Evolutionary conservation across 2,113 vertebrate species (phyloP).

Genomic region (Strigops habroptila): DNA sequence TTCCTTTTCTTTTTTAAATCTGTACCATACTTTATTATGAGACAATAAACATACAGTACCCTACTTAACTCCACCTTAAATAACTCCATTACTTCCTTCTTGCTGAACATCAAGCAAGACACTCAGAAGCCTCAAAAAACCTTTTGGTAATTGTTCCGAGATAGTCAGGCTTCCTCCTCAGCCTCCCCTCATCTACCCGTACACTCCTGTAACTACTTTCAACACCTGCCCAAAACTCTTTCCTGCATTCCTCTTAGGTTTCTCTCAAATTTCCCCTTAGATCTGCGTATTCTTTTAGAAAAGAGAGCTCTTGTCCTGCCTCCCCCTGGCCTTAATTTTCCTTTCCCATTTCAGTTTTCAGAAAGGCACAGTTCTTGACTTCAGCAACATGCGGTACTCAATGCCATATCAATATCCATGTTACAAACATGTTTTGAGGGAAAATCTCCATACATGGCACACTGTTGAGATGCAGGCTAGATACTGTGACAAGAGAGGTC

Average conservation of each 20-base stretch:
- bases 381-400: neutral
- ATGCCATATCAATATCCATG: accelerated
- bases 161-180: neutral
- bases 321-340: neutral
- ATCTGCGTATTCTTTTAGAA: neutral
- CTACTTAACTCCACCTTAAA: neutral
- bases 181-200: neutral
- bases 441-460: neutral
- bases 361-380: neutral
- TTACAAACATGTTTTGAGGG: neutral
- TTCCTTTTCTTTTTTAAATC: neutral
- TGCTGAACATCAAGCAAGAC: neutral
- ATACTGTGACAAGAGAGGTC: neutral
- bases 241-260: neutral
- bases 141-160: neutral
- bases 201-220: neutral
- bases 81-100: too few species aligned
- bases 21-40: neutral
- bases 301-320: neutral
- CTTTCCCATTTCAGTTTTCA: neutral
- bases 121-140: neutral
- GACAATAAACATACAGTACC: neutral
- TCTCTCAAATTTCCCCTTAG: neutral
- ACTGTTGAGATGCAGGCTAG: neutral
- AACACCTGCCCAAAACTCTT: neutral